Percentiles rank a stretch among this genome's conserved stretches.
Conservation (phyloP, 2,888 invertebrate species). For the Lithosia quadra region DNA sequence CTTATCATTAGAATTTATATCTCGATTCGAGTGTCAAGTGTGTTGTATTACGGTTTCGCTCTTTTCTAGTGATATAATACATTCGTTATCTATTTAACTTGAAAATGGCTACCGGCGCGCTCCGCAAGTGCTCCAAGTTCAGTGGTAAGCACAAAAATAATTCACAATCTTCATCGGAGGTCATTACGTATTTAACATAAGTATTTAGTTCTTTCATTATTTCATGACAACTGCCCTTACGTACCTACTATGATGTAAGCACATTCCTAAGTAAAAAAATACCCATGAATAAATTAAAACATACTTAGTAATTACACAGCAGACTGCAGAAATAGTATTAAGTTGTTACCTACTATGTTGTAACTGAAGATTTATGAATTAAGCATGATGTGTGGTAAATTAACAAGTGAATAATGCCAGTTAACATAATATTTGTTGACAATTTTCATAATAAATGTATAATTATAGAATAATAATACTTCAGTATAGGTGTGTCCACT, state of each 20-base stretch:
- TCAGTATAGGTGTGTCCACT: too few species aligned
- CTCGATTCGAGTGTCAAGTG: constrained; percentile 63
- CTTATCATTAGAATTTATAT: constrained; percentile 68
- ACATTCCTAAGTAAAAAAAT: background rate
- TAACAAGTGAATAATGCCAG: too few species aligned
- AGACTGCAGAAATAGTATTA: too few species aligned
- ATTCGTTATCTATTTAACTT: constrained; percentile 43
- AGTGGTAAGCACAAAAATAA: constrained; percentile 63
- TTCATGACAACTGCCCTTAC: background rate
- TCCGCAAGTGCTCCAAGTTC: constrained; percentile 69
- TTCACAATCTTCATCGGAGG: background rate
- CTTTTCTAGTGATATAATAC: constrained; percentile 47
- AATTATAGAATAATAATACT: too few species aligned
- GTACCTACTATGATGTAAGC: background rate
- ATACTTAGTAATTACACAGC: too few species aligned
- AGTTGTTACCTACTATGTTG: too few species aligned
- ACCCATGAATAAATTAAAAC: too few species aligned
- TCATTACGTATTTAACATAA: background rate
- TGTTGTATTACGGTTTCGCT: constrained; percentile 48
- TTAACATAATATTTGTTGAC: background rate
- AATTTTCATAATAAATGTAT: background rate
- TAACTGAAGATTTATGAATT: background rate
- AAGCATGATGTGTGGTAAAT: background rate
- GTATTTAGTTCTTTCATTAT: background rate
- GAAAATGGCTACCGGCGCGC: constrained; percentile 68